phyloP scores from a whole-genome alignment of 2,797 vertebrate species.

The Megalops cyprinoides region DNA sequence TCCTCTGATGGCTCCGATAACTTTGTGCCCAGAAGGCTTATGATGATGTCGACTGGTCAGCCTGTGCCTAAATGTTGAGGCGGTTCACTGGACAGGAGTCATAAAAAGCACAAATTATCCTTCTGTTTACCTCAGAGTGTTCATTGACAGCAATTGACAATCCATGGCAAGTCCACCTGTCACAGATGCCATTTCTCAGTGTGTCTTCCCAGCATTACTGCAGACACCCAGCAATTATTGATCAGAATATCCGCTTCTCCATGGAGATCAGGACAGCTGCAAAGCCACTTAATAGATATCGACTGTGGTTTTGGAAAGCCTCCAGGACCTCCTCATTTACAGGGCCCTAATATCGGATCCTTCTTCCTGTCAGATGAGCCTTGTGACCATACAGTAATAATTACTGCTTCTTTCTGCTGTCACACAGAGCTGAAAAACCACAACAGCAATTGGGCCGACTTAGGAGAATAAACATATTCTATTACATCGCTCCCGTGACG shows the following conservation, averaged over 20 bases:
- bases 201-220: conserved; percentile 46
- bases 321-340: conserved; percentile 59
- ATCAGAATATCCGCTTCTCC: conserved; percentile 71
- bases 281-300: conserved; percentile 70
- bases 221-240: conserved; percentile 61
- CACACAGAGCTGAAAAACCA: not conserved
- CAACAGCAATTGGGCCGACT: not conserved
- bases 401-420: not conserved
- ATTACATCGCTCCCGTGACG: no score
- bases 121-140: no score
- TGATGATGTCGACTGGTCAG: no score
- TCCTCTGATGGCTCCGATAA: no score
- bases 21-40: no score
- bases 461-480: no score
- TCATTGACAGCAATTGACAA: no score
- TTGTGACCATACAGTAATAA: not conserved
- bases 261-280: conserved; percentile 63
- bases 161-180: no score
- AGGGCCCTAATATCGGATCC: conserved; percentile 31
- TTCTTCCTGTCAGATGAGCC: conserved; percentile 23
- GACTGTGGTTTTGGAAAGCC: conserved; percentile 66
- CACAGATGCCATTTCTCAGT: no score
- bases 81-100: no score
- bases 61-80: no score
- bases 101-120: no score